Evolutionary conservation across 2,888 invertebrate genomes (phyloP), one percentile per base, ranked within the genome.

Genomic region (Vanessa cardui): DNA sequence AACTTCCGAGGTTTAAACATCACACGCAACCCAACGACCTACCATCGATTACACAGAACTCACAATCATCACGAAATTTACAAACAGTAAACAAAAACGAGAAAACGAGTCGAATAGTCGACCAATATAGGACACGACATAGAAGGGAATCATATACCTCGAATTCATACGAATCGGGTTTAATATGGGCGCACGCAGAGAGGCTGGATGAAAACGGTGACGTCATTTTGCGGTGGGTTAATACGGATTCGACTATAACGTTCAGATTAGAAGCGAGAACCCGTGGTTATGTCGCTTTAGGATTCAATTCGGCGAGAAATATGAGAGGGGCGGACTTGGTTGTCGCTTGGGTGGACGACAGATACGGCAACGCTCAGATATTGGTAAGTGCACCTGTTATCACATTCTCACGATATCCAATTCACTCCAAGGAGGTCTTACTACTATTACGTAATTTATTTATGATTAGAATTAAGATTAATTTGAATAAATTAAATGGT

Each of bases 331-430:
- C 97, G 69, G 98, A 98, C 94, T 95, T 98, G 90, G 95, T 97
- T 76, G 95, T 98, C 83, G 97, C 96, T 70, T 98, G 98, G 98
- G 96, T 98, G 76, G 96, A 97, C 90, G 95, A 96, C 83, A 87
- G 87, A 80, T 91, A 88, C 80, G 91, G 90, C 77, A 90, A 87
- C 89, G 96, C 96, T 78, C 95, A 96, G 89, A 94, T 97, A 88
- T 95, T 96, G 95, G 97, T 97, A 89, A 95, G 95, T 94, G 56
- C 67, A 69, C 66, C 77, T 77, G 77, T 70, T 72, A 72, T 75
- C 73, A 66, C 74, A 39, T 76, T 78, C 75, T 73, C 76, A 77
- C 76, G 73, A 66, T 68, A 65, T 65, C 60, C 52, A 50, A 59
- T 58, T 63, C 56, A 49, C 62, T 66, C 71, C 61, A 59, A 65